Conservation (phyloP, 2,797 vertebrate genomes). For the Hozukius guyotensis region DNA sequence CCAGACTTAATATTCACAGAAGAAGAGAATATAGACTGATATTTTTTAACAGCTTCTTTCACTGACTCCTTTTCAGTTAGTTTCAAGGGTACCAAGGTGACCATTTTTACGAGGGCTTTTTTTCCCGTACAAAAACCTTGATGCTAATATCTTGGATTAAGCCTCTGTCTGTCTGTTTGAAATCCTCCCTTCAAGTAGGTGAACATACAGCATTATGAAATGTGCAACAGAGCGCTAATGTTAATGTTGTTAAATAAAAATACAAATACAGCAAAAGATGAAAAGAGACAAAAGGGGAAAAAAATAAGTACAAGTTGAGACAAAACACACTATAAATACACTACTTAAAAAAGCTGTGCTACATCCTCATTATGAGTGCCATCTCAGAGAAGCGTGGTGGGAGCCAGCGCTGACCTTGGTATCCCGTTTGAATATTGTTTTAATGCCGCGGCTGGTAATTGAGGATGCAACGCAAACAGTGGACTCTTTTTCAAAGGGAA, state of each 20-base stretch:
- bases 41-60: slow-evolving; percentile 27
- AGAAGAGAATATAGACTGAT: slow-evolving; percentile 16
- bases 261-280: slow-evolving; percentile 50
- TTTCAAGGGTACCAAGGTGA: slow-evolving; percentile 51
- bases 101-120: slow-evolving; percentile 37
- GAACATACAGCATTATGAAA: slow-evolving; percentile 17
- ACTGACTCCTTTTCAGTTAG: slow-evolving; percentile 34
- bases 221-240: slow-evolving; percentile 23
- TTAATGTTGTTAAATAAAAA: slow-evolving; percentile 11
- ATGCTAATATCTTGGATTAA: slow-evolving; percentile 46
- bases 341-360: slow-evolving; percentile 70
- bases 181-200: slow-evolving; percentile 33
- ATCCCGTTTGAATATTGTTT: slow-evolving; percentile 80
- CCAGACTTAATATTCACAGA: slow-evolving; percentile 63
- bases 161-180: slow-evolving; percentile 31
- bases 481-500: slow-evolving; percentile 78
- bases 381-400: slow-evolving; percentile 73
- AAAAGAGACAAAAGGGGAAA: slow-evolving; percentile 52
- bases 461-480: slow-evolving; percentile 74
- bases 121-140: slow-evolving; percentile 48
- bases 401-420: slow-evolving; percentile 79
- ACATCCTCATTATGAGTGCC: slow-evolving; percentile 78
- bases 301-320: slow-evolving; percentile 68
- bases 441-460: slow-evolving; percentile 77
- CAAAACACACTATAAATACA: slow-evolving; percentile 80